Conservation (phyloP, 2,113 vertebrate genomes). For the Leptobrachium ailaonicum region DNA sequence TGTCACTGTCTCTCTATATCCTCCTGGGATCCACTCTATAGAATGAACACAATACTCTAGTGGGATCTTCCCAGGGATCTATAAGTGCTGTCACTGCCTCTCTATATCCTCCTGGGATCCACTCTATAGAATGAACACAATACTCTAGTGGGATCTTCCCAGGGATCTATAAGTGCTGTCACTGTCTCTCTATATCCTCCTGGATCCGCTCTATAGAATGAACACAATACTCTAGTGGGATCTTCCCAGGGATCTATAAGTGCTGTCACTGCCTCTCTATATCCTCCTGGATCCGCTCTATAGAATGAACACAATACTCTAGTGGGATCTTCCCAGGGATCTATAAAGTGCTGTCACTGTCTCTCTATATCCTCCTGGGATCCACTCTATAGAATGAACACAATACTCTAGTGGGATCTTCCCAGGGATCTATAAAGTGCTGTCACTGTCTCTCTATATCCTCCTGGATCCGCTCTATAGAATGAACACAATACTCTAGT, state of each 20-base stretch:
- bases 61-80: background rate
- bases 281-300: background rate
- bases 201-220: conserved; percentile 6
- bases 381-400: conserved; percentile 3
- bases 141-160: conserved; percentile 9
- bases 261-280: background rate
- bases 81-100: background rate
- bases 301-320: background rate
- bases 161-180: conserved; percentile 15
- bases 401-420: conserved; percentile 4
- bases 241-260: conserved; percentile 18
- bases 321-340: conserved; percentile 2
- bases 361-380: background rate
- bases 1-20: background rate
- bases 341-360: conserved; percentile 2
- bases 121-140: conserved; percentile 6
- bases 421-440: conserved; percentile 15
- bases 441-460: background rate
- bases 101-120: conserved; percentile 1
- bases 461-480: too few species aligned
- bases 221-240: conserved; percentile 12
- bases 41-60: background rate
- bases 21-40: conserved; percentile 5
- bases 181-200: background rate
- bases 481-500: too few species aligned